Conservation (phyloP, 2,113 vertebrate species). For the Octodon degus region DNA sequence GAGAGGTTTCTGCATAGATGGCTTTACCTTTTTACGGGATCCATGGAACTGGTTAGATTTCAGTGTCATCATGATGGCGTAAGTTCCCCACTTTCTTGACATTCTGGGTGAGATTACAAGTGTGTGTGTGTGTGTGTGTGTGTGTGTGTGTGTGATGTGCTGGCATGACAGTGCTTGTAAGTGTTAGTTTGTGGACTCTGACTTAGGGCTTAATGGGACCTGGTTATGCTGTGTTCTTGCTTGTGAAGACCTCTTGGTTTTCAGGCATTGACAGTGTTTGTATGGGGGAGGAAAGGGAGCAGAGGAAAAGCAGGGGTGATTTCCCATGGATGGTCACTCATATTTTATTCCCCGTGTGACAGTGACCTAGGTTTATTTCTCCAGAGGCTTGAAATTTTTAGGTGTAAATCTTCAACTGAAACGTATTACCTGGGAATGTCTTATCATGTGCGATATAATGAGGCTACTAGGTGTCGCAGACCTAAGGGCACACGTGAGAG, state of each 20-base stretch:
- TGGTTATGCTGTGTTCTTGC: not conserved
- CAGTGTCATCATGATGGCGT: constrained; percentile 99
- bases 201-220: not conserved
- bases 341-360: not conserved
- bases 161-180: not conserved
- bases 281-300: not conserved
- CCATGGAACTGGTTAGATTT: constrained; percentile 99
- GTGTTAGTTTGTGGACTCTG: not conserved
- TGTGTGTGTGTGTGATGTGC: not conserved
- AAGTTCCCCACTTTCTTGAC: constrained; percentile 84
- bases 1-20: constrained; percentile 97
- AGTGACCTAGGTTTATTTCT: not conserved
- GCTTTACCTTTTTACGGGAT: constrained; percentile 97
- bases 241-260: not conserved
- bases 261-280: not conserved
- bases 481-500: constrained; percentile 33
- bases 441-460: constrained; percentile 22
- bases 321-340: not conserved
- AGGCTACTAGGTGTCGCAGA: not conserved
- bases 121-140: not conserved
- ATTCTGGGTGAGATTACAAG: not conserved
- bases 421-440: not conserved
- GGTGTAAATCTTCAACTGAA: constrained; percentile 17
- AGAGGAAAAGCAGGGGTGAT: not conserved
- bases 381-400: constrained; percentile 21